phyloP scores from a whole-genome alignment of 2,113 vertebrate genomes.

The Raja brachyura region DNA sequence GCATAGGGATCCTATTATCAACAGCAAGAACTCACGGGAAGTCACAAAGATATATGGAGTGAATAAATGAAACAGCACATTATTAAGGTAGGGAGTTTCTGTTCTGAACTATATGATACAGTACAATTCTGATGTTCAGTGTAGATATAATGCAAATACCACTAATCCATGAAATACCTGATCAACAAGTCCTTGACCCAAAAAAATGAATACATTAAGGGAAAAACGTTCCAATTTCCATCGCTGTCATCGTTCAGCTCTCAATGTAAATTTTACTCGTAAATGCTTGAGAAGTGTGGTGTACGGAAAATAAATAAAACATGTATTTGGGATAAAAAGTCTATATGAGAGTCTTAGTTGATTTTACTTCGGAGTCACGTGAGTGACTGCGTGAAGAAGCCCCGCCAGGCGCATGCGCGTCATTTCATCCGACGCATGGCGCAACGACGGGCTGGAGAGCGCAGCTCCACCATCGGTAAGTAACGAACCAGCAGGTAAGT shows the following conservation, averaged over 20 bases:
- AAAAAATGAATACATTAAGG: background rate
- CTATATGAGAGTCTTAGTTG: too few species aligned
- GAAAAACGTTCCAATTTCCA: background rate
- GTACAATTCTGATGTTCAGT: background rate
- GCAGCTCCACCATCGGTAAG: too few species aligned
- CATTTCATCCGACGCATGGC: too few species aligned
- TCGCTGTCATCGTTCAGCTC: constrained; percentile 18
- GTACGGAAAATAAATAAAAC: background rate
- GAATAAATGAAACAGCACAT: background rate
- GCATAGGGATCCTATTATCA: background rate
- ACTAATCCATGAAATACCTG: constrained; percentile 9
- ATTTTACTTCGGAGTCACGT: too few species aligned
- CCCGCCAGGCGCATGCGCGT: too few species aligned
- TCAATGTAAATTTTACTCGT: background rate
- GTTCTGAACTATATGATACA: background rate
- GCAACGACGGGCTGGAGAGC: too few species aligned
- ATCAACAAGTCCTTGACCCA: background rate
- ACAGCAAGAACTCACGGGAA: background rate
- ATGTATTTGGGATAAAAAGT: background rate
- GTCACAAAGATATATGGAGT: background rate
- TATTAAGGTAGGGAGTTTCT: background rate
- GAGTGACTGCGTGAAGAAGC: too few species aligned
- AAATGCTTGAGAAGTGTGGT: background rate
- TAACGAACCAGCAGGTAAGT: too few species aligned
- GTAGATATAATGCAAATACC: background rate